Conservation (phyloP, 2,888 invertebrate genomes). For the Heliconius hortense region DNA sequence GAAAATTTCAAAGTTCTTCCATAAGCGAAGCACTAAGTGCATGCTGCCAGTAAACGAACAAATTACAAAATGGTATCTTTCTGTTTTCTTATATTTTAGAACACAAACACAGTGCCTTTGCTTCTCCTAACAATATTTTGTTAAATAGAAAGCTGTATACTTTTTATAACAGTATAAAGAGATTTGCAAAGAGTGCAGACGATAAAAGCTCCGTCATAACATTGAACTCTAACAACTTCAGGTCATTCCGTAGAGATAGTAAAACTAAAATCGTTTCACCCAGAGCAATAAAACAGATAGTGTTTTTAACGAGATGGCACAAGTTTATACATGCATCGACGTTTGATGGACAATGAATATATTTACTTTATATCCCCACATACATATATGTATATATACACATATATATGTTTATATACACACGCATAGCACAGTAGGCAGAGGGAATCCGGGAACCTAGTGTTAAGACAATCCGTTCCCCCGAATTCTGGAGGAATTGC, state of each 20-base stretch:
- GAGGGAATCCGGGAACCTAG: too few species aligned
- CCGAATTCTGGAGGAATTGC: too few species aligned
- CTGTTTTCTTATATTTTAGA: constrained; percentile 4
- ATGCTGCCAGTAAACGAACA: not conserved
- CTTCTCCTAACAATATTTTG: not conserved
- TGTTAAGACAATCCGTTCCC: too few species aligned
- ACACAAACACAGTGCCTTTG: not conserved
- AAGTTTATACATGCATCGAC: not conserved
- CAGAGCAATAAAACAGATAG: constrained; percentile 15
- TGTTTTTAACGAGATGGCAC: constrained; percentile 5
- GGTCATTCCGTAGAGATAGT: constrained; percentile 17
- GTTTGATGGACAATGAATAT: not conserved
- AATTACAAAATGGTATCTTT: not conserved
- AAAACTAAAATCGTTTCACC: constrained; percentile 25
- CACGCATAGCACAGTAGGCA: too few species aligned
- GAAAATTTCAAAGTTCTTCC: not conserved
- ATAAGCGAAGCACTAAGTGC: not conserved
- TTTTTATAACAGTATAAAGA: constrained; percentile 18
- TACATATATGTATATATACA: too few species aligned
- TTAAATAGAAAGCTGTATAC: not conserved
- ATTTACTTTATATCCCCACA: too few species aligned
- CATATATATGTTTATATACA: too few species aligned
- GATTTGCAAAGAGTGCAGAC: constrained; percentile 27
- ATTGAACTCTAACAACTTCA: constrained; percentile 21
- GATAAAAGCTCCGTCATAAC: constrained; percentile 24